phyloP scores from a whole-genome alignment of 2,888 invertebrate species.

The Calliphora vomitoria region DNA sequence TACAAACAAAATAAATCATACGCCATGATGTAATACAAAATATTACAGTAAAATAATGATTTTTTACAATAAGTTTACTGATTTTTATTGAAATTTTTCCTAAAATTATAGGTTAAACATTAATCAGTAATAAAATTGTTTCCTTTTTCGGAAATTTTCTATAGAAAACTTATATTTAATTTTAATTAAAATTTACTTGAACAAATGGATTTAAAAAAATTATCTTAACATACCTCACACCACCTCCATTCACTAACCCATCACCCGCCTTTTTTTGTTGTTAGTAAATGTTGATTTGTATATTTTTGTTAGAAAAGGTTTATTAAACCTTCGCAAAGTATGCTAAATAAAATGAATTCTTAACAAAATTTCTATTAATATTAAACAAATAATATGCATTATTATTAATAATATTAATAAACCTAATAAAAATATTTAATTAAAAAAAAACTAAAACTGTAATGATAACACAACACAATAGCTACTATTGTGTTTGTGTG shows the following conservation, averaged over 20 bases:
- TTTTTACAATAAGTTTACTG: too few species aligned
- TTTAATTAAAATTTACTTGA: too few species aligned
- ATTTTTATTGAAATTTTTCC: too few species aligned
- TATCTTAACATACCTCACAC: not conserved
- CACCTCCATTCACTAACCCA: not conserved
- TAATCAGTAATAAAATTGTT: too few species aligned
- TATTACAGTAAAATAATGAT: too few species aligned
- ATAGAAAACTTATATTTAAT: too few species aligned
- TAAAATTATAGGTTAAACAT: too few species aligned
- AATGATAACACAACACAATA: conserved; percentile 49
- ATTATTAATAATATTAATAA: conserved; percentile 70
- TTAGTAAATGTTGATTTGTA: conserved; percentile 68
- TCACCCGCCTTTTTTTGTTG: conserved; percentile 37
- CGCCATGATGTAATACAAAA: not conserved
- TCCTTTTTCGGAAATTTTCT: too few species aligned
- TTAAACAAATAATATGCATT: conserved; percentile 68
- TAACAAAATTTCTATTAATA: conserved; percentile 67
- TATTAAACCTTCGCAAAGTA: conserved; percentile 50
- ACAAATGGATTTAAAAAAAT: conserved; percentile 26
- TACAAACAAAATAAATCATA: not conserved
- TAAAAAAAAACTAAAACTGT: not conserved
- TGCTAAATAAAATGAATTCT: conserved; percentile 67
- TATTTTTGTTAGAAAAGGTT: conserved; percentile 54
- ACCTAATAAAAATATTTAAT: conserved; percentile 25
- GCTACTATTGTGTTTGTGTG: conserved; percentile 32